Conservation (phyloP, 2,113 vertebrate species). For the Uria lomvia region DNA sequence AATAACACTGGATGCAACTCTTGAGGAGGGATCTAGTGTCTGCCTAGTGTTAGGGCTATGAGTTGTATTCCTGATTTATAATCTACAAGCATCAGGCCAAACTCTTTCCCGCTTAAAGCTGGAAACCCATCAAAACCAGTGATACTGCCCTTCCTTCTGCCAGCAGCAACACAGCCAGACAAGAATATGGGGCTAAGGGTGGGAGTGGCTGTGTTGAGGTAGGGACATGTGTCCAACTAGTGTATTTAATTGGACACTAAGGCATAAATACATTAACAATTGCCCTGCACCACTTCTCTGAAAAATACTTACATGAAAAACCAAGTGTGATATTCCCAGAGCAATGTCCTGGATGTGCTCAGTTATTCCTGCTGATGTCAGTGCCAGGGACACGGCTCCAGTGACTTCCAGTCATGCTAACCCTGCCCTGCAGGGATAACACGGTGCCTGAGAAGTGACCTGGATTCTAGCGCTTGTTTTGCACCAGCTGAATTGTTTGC, state of each 20-base stretch:
- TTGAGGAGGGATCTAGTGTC: neutral
- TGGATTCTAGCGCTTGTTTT: slow-evolving; percentile 27
- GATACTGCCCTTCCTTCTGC: neutral
- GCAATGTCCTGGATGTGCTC: neutral
- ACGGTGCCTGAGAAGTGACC: neutral
- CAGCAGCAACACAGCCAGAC: neutral
- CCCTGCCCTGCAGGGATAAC: neutral
- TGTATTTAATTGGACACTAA: neutral
- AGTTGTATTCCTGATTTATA: slow-evolving; percentile 8
- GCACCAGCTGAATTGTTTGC: neutral
- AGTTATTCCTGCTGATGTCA: neutral
- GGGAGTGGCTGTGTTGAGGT: neutral
- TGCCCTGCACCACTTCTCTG: neutral
- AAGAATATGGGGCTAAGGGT: neutral
- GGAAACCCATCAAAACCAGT: slow-evolving; percentile 9
- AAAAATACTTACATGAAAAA: neutral
- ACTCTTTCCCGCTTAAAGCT: neutral
- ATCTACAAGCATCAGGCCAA: neutral
- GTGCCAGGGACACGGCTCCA: neutral
- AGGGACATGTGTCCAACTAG: neutral
- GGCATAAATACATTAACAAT: neutral
- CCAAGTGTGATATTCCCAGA: neutral
- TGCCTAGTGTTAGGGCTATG: neutral
- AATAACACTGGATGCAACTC: neutral
- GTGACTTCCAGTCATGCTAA: neutral